Evolutionary conservation across 2,888 invertebrate genomes (phyloP).

Genomic region (Azorinus chamasolen): DNA sequence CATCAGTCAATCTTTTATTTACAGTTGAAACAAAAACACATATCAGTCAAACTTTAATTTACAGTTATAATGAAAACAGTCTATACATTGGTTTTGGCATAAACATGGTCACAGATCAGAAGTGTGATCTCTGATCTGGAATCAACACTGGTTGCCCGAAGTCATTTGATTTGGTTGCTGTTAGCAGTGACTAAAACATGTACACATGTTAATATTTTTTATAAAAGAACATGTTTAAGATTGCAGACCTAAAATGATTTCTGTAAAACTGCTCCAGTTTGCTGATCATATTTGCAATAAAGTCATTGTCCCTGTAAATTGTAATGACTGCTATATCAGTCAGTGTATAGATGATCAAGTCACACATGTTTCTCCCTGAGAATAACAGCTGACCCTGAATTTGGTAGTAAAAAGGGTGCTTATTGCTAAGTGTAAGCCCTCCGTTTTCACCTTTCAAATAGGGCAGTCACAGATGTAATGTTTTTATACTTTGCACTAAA

Average conservation of each 20-base stretch:
- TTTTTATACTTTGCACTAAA: constrained; percentile 13
- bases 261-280: not conserved
- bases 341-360: constrained; percentile 25
- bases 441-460: constrained; percentile 26
- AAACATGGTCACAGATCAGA: too few relatives aligned
- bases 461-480: constrained; percentile 21
- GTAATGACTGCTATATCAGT: not conserved
- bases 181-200: too few relatives aligned
- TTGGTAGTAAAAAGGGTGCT: constrained; percentile 43
- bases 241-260: not conserved
- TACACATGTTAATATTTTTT: constrained; percentile 6
- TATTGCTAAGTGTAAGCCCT: constrained; percentile 6
- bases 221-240: constrained; percentile 4
- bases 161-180: too few relatives aligned
- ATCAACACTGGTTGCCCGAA: too few relatives aligned
- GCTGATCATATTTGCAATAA: not conserved
- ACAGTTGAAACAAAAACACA: too few relatives aligned
- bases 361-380: constrained; percentile 22
- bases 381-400: constrained; percentile 51
- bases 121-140: too few relatives aligned
- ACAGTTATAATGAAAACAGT: too few relatives aligned
- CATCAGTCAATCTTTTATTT: too few relatives aligned
- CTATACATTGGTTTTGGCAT: too few relatives aligned
- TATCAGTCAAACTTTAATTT: too few relatives aligned
- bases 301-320: not conserved